Evolutionary conservation across 1,140 invertebrate genomes (phyloP).

Genomic region (Lanistes nyassanus): DNA sequence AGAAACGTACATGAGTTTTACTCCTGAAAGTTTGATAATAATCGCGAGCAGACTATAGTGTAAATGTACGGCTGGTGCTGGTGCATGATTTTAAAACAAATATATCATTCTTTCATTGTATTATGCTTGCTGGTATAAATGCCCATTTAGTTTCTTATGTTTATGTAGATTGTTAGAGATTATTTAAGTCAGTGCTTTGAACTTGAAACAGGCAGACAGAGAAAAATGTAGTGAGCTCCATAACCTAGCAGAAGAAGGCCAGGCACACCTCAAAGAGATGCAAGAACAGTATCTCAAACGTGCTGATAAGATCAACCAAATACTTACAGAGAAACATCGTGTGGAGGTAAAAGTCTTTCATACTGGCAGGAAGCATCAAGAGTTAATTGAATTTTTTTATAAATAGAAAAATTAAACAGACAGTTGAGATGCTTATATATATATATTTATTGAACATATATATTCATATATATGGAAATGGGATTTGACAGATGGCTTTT

Average conservation of each 20-base stretch:
- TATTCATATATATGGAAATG: background rate
- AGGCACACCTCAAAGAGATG: constrained; percentile 56
- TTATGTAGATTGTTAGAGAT: background rate
- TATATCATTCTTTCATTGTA: background rate
- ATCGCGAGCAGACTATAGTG: background rate
- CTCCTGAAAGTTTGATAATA: background rate
- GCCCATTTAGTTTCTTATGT: background rate
- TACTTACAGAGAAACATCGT: constrained; percentile 59
- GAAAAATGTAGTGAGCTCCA: constrained; percentile 52
- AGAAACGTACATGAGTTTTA: background rate
- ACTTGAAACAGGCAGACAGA: background rate
- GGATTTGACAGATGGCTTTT: background rate
- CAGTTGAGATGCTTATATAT: constrained; percentile 2
- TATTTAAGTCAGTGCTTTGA: too few species aligned
- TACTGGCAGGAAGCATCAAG: too few species aligned
- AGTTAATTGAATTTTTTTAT: too few species aligned
- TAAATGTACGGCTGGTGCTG: too few species aligned
- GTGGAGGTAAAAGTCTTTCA: constrained; percentile 43
- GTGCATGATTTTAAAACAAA: too few species aligned
- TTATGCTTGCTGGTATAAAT: background rate
- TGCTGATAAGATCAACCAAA: constrained; percentile 59
- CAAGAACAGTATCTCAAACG: constrained; percentile 56
- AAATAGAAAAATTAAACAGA: background rate
- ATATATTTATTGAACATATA: constrained; percentile 10
- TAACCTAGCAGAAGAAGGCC: constrained; percentile 46